These are phyloP conservation scores for Galemys pyrenaicus DNA, from an alignment of 2,113 vertebrate species.

Conservation along the genomic window DNA sequence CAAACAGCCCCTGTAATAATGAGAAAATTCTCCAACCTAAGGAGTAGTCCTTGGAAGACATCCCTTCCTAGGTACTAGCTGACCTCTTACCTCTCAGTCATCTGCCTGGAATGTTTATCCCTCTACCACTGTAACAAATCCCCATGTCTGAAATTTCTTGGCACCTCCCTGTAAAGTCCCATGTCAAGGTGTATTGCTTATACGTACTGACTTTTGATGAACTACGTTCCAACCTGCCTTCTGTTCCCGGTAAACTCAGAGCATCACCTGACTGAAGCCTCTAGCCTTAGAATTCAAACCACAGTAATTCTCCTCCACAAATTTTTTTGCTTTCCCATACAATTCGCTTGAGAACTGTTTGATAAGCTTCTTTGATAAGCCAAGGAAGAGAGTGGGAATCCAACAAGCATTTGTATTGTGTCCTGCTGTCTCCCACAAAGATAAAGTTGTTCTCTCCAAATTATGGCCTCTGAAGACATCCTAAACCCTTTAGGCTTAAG, in stretches of 20 bases:
- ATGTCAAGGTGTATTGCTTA: background rate
- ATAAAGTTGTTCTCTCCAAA: slow-evolving; percentile 60
- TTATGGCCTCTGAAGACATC: slow-evolving; percentile 55
- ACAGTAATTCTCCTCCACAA: background rate
- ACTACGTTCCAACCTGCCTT: background rate
- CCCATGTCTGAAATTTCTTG: background rate
- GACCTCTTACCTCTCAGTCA: background rate
- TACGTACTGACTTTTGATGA: background rate
- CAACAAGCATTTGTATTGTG: slow-evolving; percentile 22
- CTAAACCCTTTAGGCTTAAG: slow-evolving; percentile 24
- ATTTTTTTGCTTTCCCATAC: background rate
- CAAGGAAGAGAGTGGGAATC: slow-evolving; percentile 14
- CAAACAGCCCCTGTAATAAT: background rate
- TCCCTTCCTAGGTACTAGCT: background rate
- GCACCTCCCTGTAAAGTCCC: background rate
- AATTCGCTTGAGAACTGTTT: slow-evolving; percentile 10
- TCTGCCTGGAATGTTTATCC: background rate
- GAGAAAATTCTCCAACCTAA: background rate
- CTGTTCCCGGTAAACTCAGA: background rate
- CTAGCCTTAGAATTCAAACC: background rate
- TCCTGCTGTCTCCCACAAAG: background rate
- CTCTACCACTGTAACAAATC: background rate
- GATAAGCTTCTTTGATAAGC: slow-evolving; percentile 29
- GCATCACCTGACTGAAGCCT: background rate
- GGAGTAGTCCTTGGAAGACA: background rate